Percentiles rank a stretch among this genome's conserved stretches.
phyloP scores from a whole-genome alignment of 92 coral and sea anemone genomes.

The Porites evermanni region DNA sequence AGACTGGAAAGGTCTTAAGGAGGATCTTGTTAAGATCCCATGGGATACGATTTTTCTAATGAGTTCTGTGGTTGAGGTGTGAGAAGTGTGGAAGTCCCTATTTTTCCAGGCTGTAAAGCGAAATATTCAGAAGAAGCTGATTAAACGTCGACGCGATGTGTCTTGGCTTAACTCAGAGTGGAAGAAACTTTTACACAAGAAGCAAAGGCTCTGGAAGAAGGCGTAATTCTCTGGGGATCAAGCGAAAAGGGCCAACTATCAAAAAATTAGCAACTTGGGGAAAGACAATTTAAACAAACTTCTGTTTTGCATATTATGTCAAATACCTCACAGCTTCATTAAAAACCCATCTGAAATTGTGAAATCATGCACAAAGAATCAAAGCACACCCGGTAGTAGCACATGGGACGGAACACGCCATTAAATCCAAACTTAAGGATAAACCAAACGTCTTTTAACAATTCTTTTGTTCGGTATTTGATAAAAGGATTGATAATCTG shows the following conservation, averaged over 20 bases:
- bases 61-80: slow-evolving; percentile 26
- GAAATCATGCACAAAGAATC: no score
- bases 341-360: no score
- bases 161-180: slow-evolving; percentile 50
- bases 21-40: slow-evolving; percentile 51
- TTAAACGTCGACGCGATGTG: slow-evolving; percentile 17
- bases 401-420: not conserved
- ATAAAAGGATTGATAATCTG: not conserved
- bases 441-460: not conserved
- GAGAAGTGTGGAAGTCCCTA: slow-evolving; percentile 37
- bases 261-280: slow-evolving; percentile 23
- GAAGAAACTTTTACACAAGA: slow-evolving; percentile 44
- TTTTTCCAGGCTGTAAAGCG: slow-evolving; percentile 46
- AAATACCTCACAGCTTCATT: no score
- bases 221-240: slow-evolving; percentile 55
- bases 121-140: slow-evolving; percentile 34
- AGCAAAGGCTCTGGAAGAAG: slow-evolving; percentile 45
- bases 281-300: no score
- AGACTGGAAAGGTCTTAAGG: slow-evolving; percentile 52
- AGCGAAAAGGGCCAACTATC: slow-evolving; percentile 21
- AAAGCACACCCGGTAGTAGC: not conserved
- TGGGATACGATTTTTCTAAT: slow-evolving; percentile 50
- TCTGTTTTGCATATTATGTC: no score
- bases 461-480: not conserved
- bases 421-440: not conserved